A percentile compares a stretch with the other conserved stretches of the same genome.
Evolutionary conservation across 2,113 vertebrate genomes (phyloP).

Genomic region (Colaptes auratus): DNA sequence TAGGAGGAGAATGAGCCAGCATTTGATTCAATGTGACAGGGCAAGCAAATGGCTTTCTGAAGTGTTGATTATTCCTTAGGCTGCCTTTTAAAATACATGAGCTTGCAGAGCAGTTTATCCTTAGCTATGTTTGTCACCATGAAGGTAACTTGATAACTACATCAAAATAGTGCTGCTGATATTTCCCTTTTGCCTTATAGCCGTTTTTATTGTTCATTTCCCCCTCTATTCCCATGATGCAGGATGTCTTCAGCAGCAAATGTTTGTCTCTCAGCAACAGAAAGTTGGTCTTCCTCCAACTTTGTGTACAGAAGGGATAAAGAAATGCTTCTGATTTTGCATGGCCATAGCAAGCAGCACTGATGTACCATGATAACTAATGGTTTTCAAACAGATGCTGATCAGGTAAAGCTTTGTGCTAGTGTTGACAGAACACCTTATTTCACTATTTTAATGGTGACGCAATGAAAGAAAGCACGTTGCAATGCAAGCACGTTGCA

Average conservation of each 20-base stretch:
- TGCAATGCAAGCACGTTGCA: background rate
- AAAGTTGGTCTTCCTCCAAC: slow-evolving; percentile 73
- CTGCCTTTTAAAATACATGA: slow-evolving; percentile 12
- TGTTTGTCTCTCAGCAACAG: slow-evolving; percentile 74
- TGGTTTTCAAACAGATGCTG: background rate
- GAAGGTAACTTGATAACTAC: slow-evolving; percentile 25
- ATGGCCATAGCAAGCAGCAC: background rate
- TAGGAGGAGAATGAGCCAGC: background rate
- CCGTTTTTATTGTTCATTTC: slow-evolving; percentile 67
- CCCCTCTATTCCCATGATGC: slow-evolving; percentile 74
- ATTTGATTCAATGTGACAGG: slow-evolving; percentile 21
- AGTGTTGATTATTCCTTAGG: slow-evolving; percentile 17
- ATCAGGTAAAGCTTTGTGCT: background rate
- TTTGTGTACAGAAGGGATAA: slow-evolving; percentile 20
- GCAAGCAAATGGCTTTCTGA: slow-evolving; percentile 16
- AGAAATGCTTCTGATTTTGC: background rate
- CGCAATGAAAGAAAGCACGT: background rate
- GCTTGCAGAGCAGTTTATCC: slow-evolving; percentile 32
- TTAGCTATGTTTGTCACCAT: background rate
- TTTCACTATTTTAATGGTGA: background rate
- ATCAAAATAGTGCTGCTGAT: background rate
- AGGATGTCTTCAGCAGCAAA: slow-evolving; percentile 76
- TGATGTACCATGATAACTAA: background rate
- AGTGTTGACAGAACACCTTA: background rate
- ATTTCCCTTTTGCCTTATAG: slow-evolving; percentile 74